Evolutionary conservation across 2,113 vertebrate species (phyloP).

Genomic region (Sylvia atricapilla): DNA sequence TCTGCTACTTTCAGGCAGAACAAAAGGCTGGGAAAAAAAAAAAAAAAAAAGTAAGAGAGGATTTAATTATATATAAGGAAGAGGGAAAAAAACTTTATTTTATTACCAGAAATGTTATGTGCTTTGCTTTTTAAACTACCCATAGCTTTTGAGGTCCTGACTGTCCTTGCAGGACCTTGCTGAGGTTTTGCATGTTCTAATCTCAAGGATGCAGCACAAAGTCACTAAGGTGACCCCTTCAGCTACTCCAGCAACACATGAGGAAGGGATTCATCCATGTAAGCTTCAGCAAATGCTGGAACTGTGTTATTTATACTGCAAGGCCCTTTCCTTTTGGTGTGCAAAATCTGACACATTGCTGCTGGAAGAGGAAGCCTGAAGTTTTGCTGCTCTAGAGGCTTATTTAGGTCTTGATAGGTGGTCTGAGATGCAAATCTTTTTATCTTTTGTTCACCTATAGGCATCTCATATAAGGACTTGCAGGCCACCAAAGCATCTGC

Average conservation of each 20-base stretch:
- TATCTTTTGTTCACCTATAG: neutral
- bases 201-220: neutral
- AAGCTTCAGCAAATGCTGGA: neutral
- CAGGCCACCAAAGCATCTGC: neutral
- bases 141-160: neutral
- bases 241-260: neutral
- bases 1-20: neutral
- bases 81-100: neutral
- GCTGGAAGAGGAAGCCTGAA: neutral
- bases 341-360: neutral
- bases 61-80: neutral
- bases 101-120: neutral
- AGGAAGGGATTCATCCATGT: accelerated
- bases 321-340: neutral
- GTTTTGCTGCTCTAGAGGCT: neutral
- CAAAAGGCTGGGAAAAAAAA: neutral
- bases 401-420: neutral
- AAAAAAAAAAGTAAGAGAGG: neutral
- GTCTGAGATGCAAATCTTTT: neutral
- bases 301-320: neutral
- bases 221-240: neutral
- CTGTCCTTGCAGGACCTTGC: neutral
- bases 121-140: neutral
- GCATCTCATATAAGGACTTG: neutral
- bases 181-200: neutral